Evolutionary conservation across 2,113 vertebrate genomes (phyloP), one percentile per base, ranked within the genome.

Genomic region (Sprattus sprattus): DNA sequence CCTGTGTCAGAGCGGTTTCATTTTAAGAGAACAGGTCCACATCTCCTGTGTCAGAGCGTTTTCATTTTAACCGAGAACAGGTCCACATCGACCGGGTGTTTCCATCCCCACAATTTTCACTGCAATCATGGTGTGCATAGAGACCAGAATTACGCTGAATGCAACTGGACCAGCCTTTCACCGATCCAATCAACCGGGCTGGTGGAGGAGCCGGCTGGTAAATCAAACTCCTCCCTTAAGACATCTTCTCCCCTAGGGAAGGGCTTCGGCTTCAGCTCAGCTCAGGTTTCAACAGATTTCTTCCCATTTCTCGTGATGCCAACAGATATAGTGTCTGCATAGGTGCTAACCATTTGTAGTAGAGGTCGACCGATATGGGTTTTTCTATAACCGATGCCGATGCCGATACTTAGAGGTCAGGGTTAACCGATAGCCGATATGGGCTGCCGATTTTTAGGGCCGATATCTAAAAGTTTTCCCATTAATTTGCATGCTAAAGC

Each of bases 101-200:
- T 78, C 71, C 71, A 32, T 22, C 32, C 11, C 28, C 71, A 39
- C 71, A 78, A 78, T 78, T 78, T 39, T 78, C 71, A 13, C 71
- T 78, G 71, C 71, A 78, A 78, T 78, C 28, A 39, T 78, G 71
- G 71, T 78, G 25, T 13, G 71, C 71, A 32, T 28, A 28, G 25
- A 28, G 28, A 28, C 15, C 25, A 16, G 71, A 78, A 44, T 78
- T 10, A 78, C 71, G 4, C 71, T 78, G 28, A 78, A 78, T 39
- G 71, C 39, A 39, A 78, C 25, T 28, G 67, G 25, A 75, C 39
- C 71, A 78, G 71, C 71, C 71, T 78, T 78, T 39, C 71, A 78
- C 6, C 39, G 3, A 11, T 15, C 28, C 64, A 71, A 71, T 78
- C 8, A 25, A 28, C 64, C 13, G n/a, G 54, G 11, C 8, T 49